Base-by-base conservation (phyloP, 2,797 vertebrate species). In the Sebastes wilsoni region DNA sequence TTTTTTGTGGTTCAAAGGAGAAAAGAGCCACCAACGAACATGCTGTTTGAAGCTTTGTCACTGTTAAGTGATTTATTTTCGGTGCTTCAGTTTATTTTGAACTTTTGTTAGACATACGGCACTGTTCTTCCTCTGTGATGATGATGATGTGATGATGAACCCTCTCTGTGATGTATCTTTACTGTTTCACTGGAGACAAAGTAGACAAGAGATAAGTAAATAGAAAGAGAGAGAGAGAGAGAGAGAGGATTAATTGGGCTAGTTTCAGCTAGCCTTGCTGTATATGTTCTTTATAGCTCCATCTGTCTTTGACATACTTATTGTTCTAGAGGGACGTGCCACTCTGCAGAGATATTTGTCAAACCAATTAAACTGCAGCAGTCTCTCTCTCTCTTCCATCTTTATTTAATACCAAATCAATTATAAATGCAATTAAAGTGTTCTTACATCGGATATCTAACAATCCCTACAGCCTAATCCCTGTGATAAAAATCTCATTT, bases 401-500 rank as follows among this genome's bases (percentile, higher is more conserved):
- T 59, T 75, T 81, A 71, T 80, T 85, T n/a, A 82, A 82, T 62
- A 84, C n/a, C 42, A 77, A 73, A 89, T 84, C 69, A 81, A 84
- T 89, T 85, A 84, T 55, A 78, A 76, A 81, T 73, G 52, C 76
- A 75, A 85, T 85, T 71, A 85, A 85, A 88, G 66, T 62, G 72
- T 59, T 77, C 84, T 89, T 85, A 56, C 16, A 79, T 59, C 5
- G 2, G 73, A 42, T 62, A 58, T 42, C 28, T 72, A 64, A 66
- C 23, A 30, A 55, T 76, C 84, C 72, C 55, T 7, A 8, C n/a
- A 67, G 66, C 25, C 32, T 88, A 79, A 89, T 89, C 84, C 60
- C 58, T 25, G 75, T 72, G 83, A 91, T 87, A 80, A 68, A 80
- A 89, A 85, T 86, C 76, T 82, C 1, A 80, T 85, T 74, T 73